phyloP scores from a whole-genome alignment of 2,888 invertebrate species.

The Aradus depressus region DNA sequence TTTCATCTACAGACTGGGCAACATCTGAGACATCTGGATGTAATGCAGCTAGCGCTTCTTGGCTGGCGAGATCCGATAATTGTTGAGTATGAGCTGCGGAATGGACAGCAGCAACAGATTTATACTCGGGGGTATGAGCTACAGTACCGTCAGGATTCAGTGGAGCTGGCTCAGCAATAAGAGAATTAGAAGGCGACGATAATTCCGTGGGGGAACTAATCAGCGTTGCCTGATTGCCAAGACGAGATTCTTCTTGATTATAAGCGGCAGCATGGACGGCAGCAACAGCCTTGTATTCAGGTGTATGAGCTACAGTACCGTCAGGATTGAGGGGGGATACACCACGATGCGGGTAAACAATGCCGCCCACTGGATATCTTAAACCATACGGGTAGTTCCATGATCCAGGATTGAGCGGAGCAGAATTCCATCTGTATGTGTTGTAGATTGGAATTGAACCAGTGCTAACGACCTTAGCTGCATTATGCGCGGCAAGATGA shows the following conservation, averaged over 20 bases:
- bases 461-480: too few species aligned
- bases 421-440: too few species aligned
- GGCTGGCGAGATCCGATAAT: background rate
- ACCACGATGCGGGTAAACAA: constrained; percentile 7
- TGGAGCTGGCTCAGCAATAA: constrained; percentile 21
- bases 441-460: too few species aligned
- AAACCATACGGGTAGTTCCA: too few species aligned
- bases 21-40: too few species aligned
- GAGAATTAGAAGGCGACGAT: background rate
- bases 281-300: constrained; percentile 22
- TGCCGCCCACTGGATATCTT: too few species aligned
- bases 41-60: constrained; percentile 7
- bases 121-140: constrained; percentile 32
- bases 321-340: constrained; percentile 18
- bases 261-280: constrained; percentile 24
- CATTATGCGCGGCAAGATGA: constrained; percentile 29
- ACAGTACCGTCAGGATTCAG: constrained; percentile 26
- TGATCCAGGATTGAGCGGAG: too few species aligned
- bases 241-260: constrained; percentile 10
- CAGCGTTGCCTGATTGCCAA: background rate
- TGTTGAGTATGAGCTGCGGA: constrained; percentile 19
- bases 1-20: too few species aligned
- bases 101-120: constrained; percentile 38
- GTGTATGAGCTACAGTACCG: constrained; percentile 25
- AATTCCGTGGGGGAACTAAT: background rate